These are phyloP conservation scores for Alectoris magna DNA, from an alignment of 2,797 vertebrate genomes.

Conservation along the genomic window DNA sequence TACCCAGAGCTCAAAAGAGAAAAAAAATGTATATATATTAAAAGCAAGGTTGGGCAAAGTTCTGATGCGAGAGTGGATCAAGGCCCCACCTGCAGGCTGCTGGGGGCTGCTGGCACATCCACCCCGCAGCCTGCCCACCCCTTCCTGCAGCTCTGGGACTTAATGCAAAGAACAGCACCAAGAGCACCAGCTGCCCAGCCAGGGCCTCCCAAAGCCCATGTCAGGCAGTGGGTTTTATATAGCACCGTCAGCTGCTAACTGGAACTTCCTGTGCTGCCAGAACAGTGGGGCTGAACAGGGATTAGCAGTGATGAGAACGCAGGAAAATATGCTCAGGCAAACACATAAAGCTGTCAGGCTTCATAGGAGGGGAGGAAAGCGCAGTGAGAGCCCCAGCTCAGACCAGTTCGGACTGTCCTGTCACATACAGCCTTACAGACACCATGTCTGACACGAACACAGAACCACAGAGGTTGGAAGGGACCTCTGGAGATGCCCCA, in stretches of 20 bases:
- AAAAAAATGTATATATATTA: accelerated
- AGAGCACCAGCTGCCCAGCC: neutral
- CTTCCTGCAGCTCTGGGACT: accelerated
- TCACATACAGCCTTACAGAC: neutral
- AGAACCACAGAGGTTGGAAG: too few relatives aligned
- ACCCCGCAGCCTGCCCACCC: accelerated
- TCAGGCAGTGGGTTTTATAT: neutral
- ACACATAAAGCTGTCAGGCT: accelerated
- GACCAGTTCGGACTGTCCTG: accelerated
- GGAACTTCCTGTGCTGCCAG: neutral
- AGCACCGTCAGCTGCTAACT: neutral
- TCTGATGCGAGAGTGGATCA: accelerated
- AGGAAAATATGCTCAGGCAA: neutral
- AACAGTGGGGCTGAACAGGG: accelerated
- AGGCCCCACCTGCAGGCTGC: accelerated
- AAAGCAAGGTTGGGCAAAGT: accelerated
- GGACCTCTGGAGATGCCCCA: too few relatives aligned
- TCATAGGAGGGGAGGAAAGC: neutral
- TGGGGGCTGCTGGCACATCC: too few relatives aligned
- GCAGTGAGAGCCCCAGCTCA: neutral
- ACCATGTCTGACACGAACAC: accelerated
- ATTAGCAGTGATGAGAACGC: accelerated
- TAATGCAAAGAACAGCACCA: accelerated
- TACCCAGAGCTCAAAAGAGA: neutral
- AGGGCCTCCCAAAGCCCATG: accelerated